Evolutionary conservation across 2,888 invertebrate genomes (phyloP).

Genomic region (Acronicta leporina): DNA sequence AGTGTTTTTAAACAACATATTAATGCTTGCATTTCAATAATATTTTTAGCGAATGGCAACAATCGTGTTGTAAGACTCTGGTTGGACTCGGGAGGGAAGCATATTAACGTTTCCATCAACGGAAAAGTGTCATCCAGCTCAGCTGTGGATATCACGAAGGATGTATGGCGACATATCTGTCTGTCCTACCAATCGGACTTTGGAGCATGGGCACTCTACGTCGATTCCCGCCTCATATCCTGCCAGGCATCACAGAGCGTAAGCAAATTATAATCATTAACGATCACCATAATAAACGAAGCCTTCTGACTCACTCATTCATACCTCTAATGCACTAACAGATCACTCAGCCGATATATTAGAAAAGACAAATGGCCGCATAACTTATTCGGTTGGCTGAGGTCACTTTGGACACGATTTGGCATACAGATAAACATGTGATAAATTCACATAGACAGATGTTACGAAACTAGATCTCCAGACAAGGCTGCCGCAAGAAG

Average conservation of each 20-base stretch:
- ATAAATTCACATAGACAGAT: conserved; percentile 67
- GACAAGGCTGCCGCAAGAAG: conserved; percentile 64
- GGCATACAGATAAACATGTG: conserved; percentile 63
- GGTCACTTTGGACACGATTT: conserved; percentile 65
- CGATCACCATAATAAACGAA: neutral
- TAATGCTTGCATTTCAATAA: conserved; percentile 31
- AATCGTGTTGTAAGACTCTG: conserved; percentile 88
- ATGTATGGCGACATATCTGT: conserved; percentile 91
- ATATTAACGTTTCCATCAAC: conserved; percentile 89
- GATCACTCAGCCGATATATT: conserved; percentile 32
- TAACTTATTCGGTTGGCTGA: conserved; percentile 51
- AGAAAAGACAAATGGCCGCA: conserved; percentile 55
- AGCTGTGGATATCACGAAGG: conserved; percentile 76
- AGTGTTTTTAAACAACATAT: conserved; percentile 32
- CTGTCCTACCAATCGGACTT: conserved; percentile 90
- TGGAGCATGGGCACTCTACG: conserved; percentile 90
- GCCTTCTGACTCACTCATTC: conserved; percentile 1
- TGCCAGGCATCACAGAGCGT: conserved; percentile 77
- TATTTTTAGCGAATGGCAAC: conserved; percentile 86
- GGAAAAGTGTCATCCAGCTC: conserved; percentile 82
- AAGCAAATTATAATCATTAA: conserved; percentile 50
- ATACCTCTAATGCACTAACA: conserved; percentile 5
- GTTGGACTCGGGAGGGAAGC: conserved; percentile 88
- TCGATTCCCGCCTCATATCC: conserved; percentile 88
- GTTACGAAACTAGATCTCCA: conserved; percentile 70